Evolutionary conservation across 2,797 vertebrate genomes (phyloP).

Genomic region (Sebastes jordani): DNA sequence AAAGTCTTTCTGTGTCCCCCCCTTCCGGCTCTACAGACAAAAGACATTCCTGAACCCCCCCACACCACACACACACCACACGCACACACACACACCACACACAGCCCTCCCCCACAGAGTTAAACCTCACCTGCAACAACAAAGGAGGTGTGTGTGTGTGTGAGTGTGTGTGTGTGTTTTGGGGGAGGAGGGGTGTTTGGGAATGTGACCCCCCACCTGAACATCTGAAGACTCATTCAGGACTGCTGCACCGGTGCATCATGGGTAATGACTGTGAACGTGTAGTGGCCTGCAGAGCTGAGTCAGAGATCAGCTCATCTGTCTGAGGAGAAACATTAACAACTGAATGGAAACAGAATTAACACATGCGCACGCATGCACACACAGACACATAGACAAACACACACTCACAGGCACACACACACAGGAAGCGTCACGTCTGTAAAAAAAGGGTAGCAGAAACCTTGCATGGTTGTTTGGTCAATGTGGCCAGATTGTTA

Average conservation of each 20-base stretch:
- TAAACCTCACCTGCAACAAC: slow-evolving; percentile 40
- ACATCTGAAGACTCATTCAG: slow-evolving; percentile 31
- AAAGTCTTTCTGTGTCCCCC: no score
- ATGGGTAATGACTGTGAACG: slow-evolving; percentile 28
- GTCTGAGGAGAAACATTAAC: slow-evolving; percentile 22
- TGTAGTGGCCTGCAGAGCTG: slow-evolving; percentile 32
- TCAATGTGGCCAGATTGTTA: no score
- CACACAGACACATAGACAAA: neutral
- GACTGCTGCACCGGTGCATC: neutral
- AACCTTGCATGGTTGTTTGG: no score
- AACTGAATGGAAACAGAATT: slow-evolving; percentile 7
- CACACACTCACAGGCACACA: no score
- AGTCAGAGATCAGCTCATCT: neutral
- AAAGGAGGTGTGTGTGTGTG: slow-evolving; percentile 17
- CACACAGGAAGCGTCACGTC: no score
- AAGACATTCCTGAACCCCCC: slow-evolving; percentile 54
- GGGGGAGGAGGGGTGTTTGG: neutral
- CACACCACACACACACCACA: no score
- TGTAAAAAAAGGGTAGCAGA: no score
- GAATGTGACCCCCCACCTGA: slow-evolving; percentile 53
- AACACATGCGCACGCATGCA: neutral
- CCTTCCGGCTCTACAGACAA: slow-evolving; percentile 36
- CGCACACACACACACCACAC: neutral
- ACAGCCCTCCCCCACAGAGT: neutral
- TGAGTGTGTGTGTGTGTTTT: neutral